These are phyloP conservation scores for Ischnura elegans DNA, from an alignment of 2,888 invertebrate species.

Conservation along the genomic window DNA sequence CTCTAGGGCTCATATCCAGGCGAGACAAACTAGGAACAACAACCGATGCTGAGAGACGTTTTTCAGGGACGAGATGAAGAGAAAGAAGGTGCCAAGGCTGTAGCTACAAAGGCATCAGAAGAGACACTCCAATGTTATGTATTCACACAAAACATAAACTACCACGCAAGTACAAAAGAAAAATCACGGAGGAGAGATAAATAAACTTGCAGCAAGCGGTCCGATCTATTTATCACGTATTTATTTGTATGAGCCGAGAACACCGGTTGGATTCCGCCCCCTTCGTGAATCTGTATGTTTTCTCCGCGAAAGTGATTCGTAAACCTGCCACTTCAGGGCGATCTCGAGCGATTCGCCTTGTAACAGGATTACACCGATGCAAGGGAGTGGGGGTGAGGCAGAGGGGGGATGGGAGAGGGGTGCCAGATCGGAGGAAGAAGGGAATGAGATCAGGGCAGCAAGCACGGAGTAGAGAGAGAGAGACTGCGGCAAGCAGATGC, in stretches of 20 bases:
- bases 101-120: no score
- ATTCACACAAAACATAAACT: no score
- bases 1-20: not conserved
- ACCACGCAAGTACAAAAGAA: no score
- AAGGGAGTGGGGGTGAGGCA: not conserved
- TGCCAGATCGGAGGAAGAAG: not conserved
- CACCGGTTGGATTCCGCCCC: not conserved
- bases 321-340: not conserved
- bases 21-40: not conserved
- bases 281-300: not conserved
- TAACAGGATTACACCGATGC: not conserved
- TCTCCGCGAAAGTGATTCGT: not conserved
- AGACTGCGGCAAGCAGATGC: no score
- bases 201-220: no score
- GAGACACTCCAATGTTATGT: no score
- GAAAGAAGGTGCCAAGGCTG: no score
- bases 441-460: not conserved
- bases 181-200: no score
- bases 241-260: no score
- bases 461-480: not conserved
- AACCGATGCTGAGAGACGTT: not conserved
- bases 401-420: not conserved
- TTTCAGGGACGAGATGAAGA: not conserved
- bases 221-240: no score
- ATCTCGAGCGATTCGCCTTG: not conserved